Percentiles rank a stretch among this genome's conserved stretches.
phyloP scores from a whole-genome alignment of 37 sponge, comb jelly and placozoan genomes.

The Ephydatia muelleri region DNA sequence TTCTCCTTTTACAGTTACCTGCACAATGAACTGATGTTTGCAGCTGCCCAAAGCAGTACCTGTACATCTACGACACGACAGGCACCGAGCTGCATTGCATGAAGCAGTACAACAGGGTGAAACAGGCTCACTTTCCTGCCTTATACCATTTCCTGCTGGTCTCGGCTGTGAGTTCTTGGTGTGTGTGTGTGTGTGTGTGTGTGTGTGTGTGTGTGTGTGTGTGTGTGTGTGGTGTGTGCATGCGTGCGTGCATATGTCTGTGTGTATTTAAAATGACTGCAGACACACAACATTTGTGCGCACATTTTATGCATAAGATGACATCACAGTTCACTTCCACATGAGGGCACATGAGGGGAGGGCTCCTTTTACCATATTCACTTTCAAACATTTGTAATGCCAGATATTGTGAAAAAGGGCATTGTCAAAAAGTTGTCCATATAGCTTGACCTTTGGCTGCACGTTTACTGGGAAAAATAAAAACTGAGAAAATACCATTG shows the following conservation, averaged over 20 bases:
- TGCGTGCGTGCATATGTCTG: background rate
- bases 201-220: constrained; percentile 40
- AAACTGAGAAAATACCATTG: no score
- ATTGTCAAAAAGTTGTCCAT: no score
- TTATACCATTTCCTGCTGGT: constrained; percentile 98
- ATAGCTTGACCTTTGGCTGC: no score
- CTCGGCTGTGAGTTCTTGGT: constrained; percentile 74
- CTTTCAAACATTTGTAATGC: no score
- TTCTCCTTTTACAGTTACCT: constrained; percentile 64
- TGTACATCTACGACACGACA: constrained; percentile 92
- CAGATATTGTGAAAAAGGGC: no score
- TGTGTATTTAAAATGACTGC: no score
- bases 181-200: constrained; percentile 19
- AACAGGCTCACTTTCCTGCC: constrained; percentile 89
- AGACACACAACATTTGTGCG: no score
- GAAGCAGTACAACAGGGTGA: constrained; percentile 69
- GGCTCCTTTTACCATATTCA: no score
- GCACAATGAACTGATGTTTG: constrained; percentile 96
- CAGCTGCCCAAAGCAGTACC: constrained; percentile 95
- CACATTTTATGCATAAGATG: no score
- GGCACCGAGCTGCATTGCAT: constrained; percentile 96
- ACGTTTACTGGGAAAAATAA: no score
- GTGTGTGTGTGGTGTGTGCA: constrained; percentile 19
- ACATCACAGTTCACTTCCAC: no score
- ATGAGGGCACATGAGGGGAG: no score